phyloP scores from a whole-genome alignment of 2,888 invertebrate species.

The Cactoblastis cactorum region DNA sequence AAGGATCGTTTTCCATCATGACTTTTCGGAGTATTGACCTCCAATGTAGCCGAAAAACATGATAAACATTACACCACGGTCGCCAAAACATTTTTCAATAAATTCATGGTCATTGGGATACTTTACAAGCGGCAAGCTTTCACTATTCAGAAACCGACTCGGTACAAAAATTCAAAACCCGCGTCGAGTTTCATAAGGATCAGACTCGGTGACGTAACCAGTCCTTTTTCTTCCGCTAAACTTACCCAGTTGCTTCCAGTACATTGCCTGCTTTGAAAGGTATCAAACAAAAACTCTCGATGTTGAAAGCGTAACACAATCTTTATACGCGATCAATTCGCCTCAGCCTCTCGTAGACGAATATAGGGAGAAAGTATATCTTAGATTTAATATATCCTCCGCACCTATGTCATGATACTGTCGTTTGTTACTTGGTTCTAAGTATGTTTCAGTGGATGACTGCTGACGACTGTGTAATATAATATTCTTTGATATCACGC shows the following conservation, averaged over 20 bases:
- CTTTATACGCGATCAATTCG: slow-evolving; percentile 10
- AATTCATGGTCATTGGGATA: neutral
- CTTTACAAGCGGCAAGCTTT: neutral
- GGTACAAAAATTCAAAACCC: slow-evolving; percentile 19
- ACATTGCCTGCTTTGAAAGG: slow-evolving; percentile 20
- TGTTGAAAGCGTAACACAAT: slow-evolving; percentile 16
- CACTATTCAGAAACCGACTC: slow-evolving; percentile 2
- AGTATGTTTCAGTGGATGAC: slow-evolving; percentile 17
- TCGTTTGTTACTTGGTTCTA: slow-evolving; percentile 20
- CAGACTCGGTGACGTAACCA: slow-evolving; percentile 27
- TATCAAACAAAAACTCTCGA: slow-evolving; percentile 14
- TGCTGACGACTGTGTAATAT: slow-evolving; percentile 9
- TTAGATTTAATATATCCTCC: slow-evolving; percentile 27
- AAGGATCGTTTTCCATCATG: no score
- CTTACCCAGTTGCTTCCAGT: slow-evolving; percentile 23
- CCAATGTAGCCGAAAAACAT: no score
- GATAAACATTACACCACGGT: no score
- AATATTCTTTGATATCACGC: neutral
- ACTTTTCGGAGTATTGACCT: no score
- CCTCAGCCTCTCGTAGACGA: neutral
- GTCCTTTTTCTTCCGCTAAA: slow-evolving; percentile 22
- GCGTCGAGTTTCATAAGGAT: slow-evolving; percentile 27
- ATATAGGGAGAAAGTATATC: slow-evolving; percentile 16
- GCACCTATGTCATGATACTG: slow-evolving; percentile 23
- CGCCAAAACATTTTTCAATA: neutral